phyloP scores from a whole-genome alignment of 2,797 vertebrate species.

The Argyrosomus regius region DNA sequence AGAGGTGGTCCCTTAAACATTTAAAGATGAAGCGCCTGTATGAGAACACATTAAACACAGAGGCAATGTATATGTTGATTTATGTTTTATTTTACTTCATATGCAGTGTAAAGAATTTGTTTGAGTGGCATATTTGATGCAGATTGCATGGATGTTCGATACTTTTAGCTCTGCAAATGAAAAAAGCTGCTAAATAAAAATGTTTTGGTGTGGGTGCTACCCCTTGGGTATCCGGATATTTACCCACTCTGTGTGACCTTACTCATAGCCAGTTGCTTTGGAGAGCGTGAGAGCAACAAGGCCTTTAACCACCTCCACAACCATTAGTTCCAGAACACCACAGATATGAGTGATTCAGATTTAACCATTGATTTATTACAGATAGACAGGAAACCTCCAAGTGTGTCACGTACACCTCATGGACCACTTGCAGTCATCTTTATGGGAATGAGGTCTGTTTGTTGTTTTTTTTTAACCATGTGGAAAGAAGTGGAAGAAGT shows the following conservation, averaged over 20 bases:
- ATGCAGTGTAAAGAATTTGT: background rate
- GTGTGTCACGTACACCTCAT: slow-evolving; percentile 66
- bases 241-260: slow-evolving; percentile 1
- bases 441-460: slow-evolving; percentile 7
- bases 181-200: background rate
- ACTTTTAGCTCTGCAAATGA: background rate
- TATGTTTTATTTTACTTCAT: background rate
- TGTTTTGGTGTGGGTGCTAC: slow-evolving; percentile 13
- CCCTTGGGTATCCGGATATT: slow-evolving; percentile 27
- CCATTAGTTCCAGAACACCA: slow-evolving; percentile 24
- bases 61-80: background rate
- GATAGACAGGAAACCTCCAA: slow-evolving; percentile 31
- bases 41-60: background rate
- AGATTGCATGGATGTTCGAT: background rate
- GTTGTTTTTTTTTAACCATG: slow-evolving; percentile 1
- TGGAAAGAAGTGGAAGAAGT: slow-evolving; percentile 24
- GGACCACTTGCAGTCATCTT: slow-evolving; percentile 41
- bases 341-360: slow-evolving; percentile 64
- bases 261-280: slow-evolving; percentile 27
- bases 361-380: background rate
- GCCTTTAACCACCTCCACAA: slow-evolving; percentile 41
- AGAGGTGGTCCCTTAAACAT: background rate
- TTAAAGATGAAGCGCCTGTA: background rate
- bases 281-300: slow-evolving; percentile 49
- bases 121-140: background rate